Percentiles rank a stretch among this genome's conserved stretches.
phyloP scores from a whole-genome alignment of 2,888 invertebrate species.

The Scelioninae gen. 2 region DNA sequence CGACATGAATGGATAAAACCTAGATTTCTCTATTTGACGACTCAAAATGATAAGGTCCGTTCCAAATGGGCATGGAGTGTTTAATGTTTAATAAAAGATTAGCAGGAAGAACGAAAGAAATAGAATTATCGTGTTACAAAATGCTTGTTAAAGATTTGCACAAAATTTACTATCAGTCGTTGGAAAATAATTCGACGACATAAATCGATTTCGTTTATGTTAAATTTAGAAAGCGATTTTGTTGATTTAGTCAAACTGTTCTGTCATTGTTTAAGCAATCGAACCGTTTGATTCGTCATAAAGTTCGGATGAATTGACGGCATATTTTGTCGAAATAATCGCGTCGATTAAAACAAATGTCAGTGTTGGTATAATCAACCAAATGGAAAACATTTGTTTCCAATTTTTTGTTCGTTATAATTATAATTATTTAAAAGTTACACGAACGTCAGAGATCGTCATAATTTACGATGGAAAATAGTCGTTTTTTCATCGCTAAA shows the following conservation, averaged over 20 bases:
- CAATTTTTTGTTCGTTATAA: slow-evolving; percentile 34
- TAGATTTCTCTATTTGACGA: no score
- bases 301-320: slow-evolving; percentile 44
- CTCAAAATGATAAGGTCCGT: slow-evolving; percentile 17
- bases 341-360: no score
- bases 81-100: slow-evolving; percentile 44
- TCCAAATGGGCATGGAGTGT: slow-evolving; percentile 30
- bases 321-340: slow-evolving; percentile 8
- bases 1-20: slow-evolving; percentile 22
- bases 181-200: slow-evolving; percentile 45
- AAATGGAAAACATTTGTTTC: no score
- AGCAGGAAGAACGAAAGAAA: slow-evolving; percentile 12
- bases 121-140: slow-evolving; percentile 53
- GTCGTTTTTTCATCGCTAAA: slow-evolving; percentile 36
- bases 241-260: no score
- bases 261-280: no score
- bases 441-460: slow-evolving; percentile 19
- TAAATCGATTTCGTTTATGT: no score
- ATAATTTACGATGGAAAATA: slow-evolving; percentile 52
- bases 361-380: no score
- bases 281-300: no score
- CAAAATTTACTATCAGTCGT: slow-evolving; percentile 53
- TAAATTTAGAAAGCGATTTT: no score
- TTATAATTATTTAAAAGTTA: slow-evolving; percentile 53
- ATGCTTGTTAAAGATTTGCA: slow-evolving; percentile 49